Percentiles rank a stretch among this genome's conserved stretches.
phyloP scores from a whole-genome alignment of 2,888 invertebrate genomes.

The Drosophila robusta region DNA sequence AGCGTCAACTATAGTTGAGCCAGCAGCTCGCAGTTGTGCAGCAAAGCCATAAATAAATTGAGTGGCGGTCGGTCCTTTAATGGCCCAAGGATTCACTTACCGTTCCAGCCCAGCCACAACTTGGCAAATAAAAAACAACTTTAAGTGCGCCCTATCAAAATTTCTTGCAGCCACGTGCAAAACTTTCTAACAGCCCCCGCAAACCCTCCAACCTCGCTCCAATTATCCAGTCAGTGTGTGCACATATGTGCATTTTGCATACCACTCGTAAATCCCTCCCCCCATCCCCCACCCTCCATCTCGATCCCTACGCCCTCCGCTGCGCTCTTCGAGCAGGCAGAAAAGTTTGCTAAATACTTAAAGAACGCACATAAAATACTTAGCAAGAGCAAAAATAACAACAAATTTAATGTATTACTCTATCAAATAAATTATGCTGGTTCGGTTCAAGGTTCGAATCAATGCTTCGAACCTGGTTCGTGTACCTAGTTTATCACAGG shows the following conservation, averaged over 20 bases:
- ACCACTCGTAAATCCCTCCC: no score
- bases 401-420: no score
- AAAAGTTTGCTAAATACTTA: no score
- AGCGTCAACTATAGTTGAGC: conserved; percentile 63
- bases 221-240: background rate
- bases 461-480: no score
- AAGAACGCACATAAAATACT: no score
- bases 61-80: conserved; percentile 25
- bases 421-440: no score
- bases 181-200: conserved; percentile 4
- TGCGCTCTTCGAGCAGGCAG: no score
- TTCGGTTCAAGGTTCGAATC: no score
- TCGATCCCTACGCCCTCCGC: no score
- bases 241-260: conserved; percentile 2
- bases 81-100: background rate
- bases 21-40: conserved; percentile 2
- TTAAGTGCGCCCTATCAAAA: conserved; percentile 20
- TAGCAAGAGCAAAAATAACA: no score
- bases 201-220: background rate
- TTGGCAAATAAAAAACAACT: conserved; percentile 15
- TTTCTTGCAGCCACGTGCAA: conserved; percentile 11
- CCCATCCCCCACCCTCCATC: no score
- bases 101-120: conserved; percentile 2
- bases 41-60: conserved; percentile 51
- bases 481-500: no score